Evolutionary conservation across 35 echinoderm and acorn worm species (phyloP), one percentile per base, ranked within the genome.

Genomic region (Apostichopus californicus): DNA sequence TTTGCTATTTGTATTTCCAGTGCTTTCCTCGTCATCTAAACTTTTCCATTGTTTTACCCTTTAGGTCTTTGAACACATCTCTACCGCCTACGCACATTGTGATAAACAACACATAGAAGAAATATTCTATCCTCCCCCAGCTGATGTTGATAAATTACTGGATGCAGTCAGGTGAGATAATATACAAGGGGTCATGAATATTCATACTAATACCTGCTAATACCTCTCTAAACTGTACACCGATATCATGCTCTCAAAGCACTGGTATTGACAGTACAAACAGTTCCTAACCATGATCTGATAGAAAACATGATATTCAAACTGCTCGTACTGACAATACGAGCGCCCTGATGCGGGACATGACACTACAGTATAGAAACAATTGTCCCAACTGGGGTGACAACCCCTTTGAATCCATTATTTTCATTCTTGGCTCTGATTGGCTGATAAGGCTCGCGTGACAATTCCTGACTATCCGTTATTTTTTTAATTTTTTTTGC

Each of bases 31-130:
- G 20, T 78, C 77, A 24, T 78, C 17, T 23, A 0, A 8, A 22
- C 8, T 78, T 78, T 8, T 78, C 20, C 8, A 24, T 78, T 82
- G 34, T 66, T 90, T 13, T 59, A 79, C 85, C 85, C 55, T 28
- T 14, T 54, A 98, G 97, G 94, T 95, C 14, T 94, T 93, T 80
- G 78, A 94, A 21, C 97, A 98, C 75, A 91, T 94, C 57, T 98
- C 97, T 5, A 98, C 97, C 23, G 97, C 97, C 5, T 98, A 98
- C 77, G 96, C 96, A 5, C 86, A 98, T 87, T 98, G 97, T 84
- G 97, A 98, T 86, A 93, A 91, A 91, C 91, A 84, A 26, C 79
- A 96, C 22, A 98, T 98, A 79, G 97, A 98, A 59, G 97, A 98
- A 78, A 79, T 96, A 18, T 90, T 98, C 75, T 98, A 98, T 81